Evolutionary conservation across 2,888 invertebrate genomes (phyloP).

Genomic region (Leucophenga montana): DNA sequence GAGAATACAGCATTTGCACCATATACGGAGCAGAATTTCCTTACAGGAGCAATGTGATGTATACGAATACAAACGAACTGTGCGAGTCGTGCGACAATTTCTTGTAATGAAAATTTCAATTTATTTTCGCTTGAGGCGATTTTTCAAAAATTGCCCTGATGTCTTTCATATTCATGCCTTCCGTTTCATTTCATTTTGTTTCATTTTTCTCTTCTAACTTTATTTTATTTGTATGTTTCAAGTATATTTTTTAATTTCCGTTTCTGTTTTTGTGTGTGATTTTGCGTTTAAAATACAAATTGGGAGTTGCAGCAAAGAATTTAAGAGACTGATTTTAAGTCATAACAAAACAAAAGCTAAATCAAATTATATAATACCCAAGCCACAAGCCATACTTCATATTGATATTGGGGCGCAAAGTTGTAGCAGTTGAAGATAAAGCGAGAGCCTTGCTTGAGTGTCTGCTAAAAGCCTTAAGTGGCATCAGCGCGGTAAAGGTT

Average conservation of each 20-base stretch:
- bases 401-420: not conserved
- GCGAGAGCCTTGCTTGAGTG: slow-evolving; percentile 25
- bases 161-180: not conserved
- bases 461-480: slow-evolving; percentile 46
- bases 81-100: slow-evolving; percentile 22
- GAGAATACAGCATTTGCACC: not conserved
- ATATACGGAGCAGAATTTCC: not conserved
- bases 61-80: not conserved
- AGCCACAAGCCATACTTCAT: too few species aligned
- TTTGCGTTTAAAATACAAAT: not conserved
- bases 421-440: not conserved
- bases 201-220: not conserved
- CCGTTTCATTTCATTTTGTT: not conserved
- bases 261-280: not conserved
- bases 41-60: not conserved
- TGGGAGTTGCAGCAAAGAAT: not conserved
- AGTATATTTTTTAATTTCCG: slow-evolving; percentile 11
- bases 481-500: slow-evolving; percentile 25
- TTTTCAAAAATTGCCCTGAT: slow-evolving; percentile 17
- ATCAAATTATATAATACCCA: not conserved
- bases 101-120: slow-evolving; percentile 58
- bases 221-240: not conserved
- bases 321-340: not conserved
- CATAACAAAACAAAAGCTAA: not conserved
- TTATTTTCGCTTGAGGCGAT: slow-evolving; percentile 57